phyloP scores from a whole-genome alignment of 2,888 invertebrate genomes.

The Cryptus armator region DNA sequence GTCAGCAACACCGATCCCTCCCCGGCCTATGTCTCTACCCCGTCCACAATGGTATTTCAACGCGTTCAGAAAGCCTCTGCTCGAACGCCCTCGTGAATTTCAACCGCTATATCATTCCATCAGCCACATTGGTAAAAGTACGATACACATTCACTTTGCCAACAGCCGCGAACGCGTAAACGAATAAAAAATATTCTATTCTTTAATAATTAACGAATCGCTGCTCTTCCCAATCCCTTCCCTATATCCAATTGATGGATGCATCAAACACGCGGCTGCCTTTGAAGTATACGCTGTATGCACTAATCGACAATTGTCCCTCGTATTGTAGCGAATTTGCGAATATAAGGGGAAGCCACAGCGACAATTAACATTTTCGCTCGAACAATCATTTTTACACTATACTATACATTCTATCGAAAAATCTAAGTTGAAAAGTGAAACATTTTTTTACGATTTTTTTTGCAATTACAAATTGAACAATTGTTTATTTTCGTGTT shows the following conservation, averaged over 20 bases:
- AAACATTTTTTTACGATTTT: neutral
- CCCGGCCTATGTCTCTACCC: neutral
- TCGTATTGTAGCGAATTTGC: neutral
- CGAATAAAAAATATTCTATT: conserved; percentile 3
- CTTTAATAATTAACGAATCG: conserved; percentile 13
- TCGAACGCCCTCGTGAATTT: conserved; percentile 43
- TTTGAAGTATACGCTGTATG: conserved; percentile 3
- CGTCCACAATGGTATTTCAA: conserved; percentile 30
- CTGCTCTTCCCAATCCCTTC: neutral
- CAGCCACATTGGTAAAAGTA: conserved; percentile 5
- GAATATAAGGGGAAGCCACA: neutral
- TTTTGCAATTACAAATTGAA: neutral
- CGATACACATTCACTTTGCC: conserved; percentile 22
- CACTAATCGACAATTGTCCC: neutral
- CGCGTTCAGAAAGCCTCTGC: conserved; percentile 33
- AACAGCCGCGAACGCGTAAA: neutral
- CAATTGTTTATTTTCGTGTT: no score
- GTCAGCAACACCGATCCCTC: conserved; percentile 36
- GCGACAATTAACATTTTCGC: neutral
- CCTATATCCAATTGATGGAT: neutral
- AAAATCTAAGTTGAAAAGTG: neutral
- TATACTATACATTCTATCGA: neutral
- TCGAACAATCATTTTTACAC: neutral
- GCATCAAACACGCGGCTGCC: neutral
- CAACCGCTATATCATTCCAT: conserved; percentile 11